Conservation (phyloP, 2,797 vertebrate species). For the Carcharodon carcharias region DNA sequence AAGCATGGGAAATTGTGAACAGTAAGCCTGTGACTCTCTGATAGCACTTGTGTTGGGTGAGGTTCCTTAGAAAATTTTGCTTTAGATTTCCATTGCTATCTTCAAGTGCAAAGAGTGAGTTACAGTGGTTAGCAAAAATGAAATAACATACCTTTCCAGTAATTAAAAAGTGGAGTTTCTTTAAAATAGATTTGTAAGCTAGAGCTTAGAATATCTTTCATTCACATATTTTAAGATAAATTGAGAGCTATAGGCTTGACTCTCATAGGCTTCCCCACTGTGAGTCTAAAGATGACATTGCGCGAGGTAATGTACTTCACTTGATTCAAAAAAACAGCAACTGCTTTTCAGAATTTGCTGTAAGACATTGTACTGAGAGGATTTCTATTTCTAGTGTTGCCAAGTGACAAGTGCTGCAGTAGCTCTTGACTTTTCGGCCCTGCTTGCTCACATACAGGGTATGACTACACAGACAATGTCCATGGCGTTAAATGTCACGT, state of each 20-base stretch:
- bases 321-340: not conserved
- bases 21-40: not conserved
- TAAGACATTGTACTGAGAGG: not conserved
- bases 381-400: slow-evolving; percentile 8
- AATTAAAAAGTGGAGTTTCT: not conserved
- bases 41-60: not conserved
- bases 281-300: not conserved
- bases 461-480: not conserved
- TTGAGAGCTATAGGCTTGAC: not conserved
- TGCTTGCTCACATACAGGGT: slow-evolving; percentile 35
- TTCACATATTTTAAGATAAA: not conserved
- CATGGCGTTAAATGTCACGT: not conserved
- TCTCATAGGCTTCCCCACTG: not conserved
- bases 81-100: not conserved
- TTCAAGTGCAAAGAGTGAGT: not conserved
- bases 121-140: not conserved
- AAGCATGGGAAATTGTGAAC: not conserved
- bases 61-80: not conserved
- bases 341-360: not conserved
- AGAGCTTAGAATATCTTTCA: not conserved
- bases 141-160: not conserved
- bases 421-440: not conserved
- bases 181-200: not conserved
- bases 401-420: slow-evolving; percentile 19
- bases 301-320: not conserved